Percentiles rank a stretch among this genome's conserved stretches.
Conservation (phyloP, 2,888 invertebrate genomes). For the Parasteatoda lunata region DNA sequence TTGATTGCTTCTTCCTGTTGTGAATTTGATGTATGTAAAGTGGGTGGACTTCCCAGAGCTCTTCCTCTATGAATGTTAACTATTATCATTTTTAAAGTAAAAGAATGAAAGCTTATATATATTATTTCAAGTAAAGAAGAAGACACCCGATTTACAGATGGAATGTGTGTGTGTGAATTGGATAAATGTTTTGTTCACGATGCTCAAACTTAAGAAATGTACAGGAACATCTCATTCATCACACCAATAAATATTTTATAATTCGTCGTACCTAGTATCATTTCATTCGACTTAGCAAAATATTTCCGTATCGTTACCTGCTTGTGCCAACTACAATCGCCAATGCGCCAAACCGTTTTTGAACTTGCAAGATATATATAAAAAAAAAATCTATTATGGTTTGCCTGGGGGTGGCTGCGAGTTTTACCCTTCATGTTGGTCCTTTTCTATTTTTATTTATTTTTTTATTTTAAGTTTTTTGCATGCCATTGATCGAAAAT, state of each 20-base stretch:
- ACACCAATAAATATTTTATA: conserved; percentile 66
- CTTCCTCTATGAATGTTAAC: conserved; percentile 6
- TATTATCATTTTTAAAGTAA: conserved; percentile 30
- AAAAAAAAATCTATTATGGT: no score
- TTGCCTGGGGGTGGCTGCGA: no score
- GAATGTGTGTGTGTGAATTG: conserved; percentile 36
- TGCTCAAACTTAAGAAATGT: conserved; percentile 53
- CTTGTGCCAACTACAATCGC: no score
- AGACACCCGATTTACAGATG: no score
- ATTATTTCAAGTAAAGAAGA: not conserved
- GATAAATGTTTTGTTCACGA: conserved; percentile 60
- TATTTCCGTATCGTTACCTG: no score
- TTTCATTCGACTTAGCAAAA: not conserved
- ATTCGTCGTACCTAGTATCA: conserved; percentile 30
- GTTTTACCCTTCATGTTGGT: no score
- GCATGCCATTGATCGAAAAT: no score
- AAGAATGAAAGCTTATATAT: conserved; percentile 13
- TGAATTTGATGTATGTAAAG: conserved; percentile 5
- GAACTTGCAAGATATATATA: no score
- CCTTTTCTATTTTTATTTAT: no score
- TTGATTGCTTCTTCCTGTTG: conserved; percentile 17
- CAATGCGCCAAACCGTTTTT: no score
- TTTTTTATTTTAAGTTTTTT: no score
- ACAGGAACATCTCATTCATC: conserved; percentile 58
- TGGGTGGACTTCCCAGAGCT: conserved; percentile 2